Evolutionary conservation across 2,888 invertebrate genomes (phyloP).

Genomic region (Pachymerium ferrugineum): DNA sequence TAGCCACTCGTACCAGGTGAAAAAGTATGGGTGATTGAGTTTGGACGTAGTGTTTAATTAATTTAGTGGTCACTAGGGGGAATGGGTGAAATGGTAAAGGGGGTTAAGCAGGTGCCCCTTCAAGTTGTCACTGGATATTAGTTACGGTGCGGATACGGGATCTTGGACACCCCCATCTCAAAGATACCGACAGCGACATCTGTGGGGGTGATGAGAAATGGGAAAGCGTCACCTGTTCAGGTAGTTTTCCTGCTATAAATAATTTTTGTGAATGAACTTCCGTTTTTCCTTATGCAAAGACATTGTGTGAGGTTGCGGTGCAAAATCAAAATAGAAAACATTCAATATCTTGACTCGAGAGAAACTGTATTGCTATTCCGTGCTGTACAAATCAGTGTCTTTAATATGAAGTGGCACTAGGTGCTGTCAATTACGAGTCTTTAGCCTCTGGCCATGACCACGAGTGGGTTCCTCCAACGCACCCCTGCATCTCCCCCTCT

Average conservation of each 20-base stretch:
- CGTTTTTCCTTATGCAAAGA: too few species aligned
- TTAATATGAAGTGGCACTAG: neutral
- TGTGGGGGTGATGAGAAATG: neutral
- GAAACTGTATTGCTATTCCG: too few species aligned
- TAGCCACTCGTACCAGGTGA: neutral
- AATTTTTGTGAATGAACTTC: too few species aligned
- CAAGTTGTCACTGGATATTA: neutral
- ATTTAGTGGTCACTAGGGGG: neutral
- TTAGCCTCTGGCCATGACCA: neutral
- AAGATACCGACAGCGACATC: neutral
- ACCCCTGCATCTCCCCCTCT: neutral
- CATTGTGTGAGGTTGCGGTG: too few species aligned
- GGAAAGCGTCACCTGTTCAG: neutral
- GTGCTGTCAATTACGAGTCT: neutral
- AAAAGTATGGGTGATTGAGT: neutral
- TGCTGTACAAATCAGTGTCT: neutral
- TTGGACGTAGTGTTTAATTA: neutral
- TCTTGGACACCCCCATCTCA: neutral
- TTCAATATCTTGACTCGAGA: too few species aligned
- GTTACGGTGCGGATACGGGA: neutral
- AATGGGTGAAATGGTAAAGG: neutral
- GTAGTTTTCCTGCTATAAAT: too few species aligned
- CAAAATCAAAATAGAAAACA: too few species aligned
- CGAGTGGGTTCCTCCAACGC: neutral
- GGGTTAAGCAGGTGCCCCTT: neutral